phyloP scores from a whole-genome alignment of 2,888 invertebrate species.

The Linnaemya vulpina region DNA sequence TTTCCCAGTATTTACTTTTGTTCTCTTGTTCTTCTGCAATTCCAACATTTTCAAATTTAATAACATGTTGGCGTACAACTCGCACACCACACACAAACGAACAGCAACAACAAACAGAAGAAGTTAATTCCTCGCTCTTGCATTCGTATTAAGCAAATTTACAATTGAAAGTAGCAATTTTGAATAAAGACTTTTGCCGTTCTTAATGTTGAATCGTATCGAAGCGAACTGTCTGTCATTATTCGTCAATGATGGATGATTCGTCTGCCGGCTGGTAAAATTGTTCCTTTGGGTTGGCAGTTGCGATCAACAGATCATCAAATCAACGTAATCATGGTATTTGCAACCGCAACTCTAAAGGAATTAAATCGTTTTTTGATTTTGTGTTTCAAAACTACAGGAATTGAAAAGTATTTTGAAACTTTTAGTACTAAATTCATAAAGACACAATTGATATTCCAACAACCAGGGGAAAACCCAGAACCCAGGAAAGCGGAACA shows the following conservation, averaged over 20 bases:
- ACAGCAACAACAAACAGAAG: not conserved
- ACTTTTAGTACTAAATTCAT: no score
- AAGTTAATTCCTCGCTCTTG: slow-evolving; percentile 39
- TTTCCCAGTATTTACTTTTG: slow-evolving; percentile 51
- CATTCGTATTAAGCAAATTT: not conserved
- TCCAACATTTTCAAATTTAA: slow-evolving; percentile 57
- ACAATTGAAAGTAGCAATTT: slow-evolving; percentile 64
- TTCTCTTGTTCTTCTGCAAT: slow-evolving; percentile 22
- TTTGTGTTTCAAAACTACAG: no score
- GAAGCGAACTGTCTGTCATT: slow-evolving; percentile 31
- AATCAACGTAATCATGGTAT: slow-evolving; percentile 40
- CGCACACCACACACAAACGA: slow-evolving; percentile 4
- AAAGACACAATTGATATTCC: no score
- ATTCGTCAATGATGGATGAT: slow-evolving; percentile 24
- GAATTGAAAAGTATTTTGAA: no score
- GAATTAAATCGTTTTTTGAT: slow-evolving; percentile 40
- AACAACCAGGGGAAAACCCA: no score
- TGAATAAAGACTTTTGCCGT: slow-evolving; percentile 42
- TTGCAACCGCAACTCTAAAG: slow-evolving; percentile 15
- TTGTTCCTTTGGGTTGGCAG: slow-evolving; percentile 25
- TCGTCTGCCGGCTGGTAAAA: slow-evolving; percentile 15
- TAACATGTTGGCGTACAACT: slow-evolving; percentile 61
- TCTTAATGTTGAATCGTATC: slow-evolving; percentile 50
- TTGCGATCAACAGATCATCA: slow-evolving; percentile 32
- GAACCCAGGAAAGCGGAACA: no score